Conservation (phyloP, 2,113 vertebrate species). For the Excalfactoria chinensis region DNA sequence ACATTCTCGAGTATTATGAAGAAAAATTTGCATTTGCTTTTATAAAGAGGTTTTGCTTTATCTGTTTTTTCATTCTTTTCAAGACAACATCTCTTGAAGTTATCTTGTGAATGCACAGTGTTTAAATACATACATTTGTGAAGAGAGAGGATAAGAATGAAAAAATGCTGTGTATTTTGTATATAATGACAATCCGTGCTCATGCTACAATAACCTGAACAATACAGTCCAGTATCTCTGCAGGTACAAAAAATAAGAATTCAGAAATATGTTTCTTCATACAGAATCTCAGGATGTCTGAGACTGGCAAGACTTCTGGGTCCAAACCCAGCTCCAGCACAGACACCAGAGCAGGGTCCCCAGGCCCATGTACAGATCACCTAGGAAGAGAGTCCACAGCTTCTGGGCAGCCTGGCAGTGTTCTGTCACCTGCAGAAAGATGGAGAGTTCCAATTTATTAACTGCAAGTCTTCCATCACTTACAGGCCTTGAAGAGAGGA, state of each 20-base stretch:
- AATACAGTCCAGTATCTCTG: not conserved
- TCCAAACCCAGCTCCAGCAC: not conserved
- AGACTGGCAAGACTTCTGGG: not conserved
- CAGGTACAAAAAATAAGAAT: not conserved
- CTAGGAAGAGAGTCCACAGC: not conserved
- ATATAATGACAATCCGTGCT: not conserved
- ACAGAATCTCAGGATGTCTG: not conserved
- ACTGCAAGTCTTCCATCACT: not conserved
- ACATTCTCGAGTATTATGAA: not conserved
- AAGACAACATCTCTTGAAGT: slow-evolving; percentile 1
- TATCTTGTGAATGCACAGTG: not conserved
- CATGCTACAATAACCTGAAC: not conserved
- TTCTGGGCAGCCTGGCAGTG: not conserved
- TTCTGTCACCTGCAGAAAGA: not conserved
- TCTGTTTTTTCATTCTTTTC: not conserved
- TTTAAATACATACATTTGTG: not conserved
- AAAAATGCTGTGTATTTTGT: not conserved
- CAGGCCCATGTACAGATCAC: not conserved
- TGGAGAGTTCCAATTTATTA: not conserved
- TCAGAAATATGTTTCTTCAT: not conserved
- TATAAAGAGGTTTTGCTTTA: not conserved
- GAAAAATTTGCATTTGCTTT: slow-evolving; percentile 4
- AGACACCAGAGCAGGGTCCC: not conserved
- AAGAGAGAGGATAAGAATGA: not conserved
- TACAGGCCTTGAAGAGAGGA: not conserved